These are phyloP conservation scores for Cyrtonyx montezumae DNA, from an alignment of 2,113 vertebrate genomes.

Conservation along the genomic window DNA sequence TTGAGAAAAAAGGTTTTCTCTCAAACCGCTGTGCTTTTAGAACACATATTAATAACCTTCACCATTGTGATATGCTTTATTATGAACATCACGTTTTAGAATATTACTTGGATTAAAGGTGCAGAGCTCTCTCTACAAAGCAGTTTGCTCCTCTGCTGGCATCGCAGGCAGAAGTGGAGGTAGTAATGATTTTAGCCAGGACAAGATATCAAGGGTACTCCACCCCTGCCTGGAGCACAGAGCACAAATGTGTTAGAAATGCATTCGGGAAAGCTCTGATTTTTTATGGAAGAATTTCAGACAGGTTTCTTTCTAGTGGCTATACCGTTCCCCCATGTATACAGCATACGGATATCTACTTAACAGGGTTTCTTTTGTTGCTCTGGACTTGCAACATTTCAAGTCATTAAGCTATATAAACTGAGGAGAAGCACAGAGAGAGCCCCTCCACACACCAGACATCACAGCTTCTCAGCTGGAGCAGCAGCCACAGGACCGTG, in stretches of 20 bases:
- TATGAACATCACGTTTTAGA: background rate
- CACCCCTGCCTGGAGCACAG: background rate
- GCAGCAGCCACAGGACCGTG: background rate
- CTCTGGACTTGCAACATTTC: accelerated
- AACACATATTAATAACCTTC: background rate
- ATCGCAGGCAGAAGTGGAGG: background rate
- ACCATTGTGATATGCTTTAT: background rate
- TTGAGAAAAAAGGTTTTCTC: background rate
- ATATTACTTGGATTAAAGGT: background rate
- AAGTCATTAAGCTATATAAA: background rate
- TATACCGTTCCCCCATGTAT: background rate
- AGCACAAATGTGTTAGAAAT: background rate
- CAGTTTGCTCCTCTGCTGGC: background rate
- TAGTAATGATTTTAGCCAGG: background rate
- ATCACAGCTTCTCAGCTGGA: background rate
- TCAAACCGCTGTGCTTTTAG: background rate
- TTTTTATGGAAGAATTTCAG: background rate
- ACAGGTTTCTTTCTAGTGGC: background rate
- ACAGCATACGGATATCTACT: background rate
- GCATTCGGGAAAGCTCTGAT: background rate
- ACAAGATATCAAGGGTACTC: background rate
- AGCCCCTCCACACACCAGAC: background rate
- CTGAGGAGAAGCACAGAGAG: background rate
- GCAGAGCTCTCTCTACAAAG: background rate
- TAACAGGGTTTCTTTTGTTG: background rate